phyloP scores from a whole-genome alignment of 2,888 invertebrate genomes.

The Pristionchus maxplancki region DNA sequence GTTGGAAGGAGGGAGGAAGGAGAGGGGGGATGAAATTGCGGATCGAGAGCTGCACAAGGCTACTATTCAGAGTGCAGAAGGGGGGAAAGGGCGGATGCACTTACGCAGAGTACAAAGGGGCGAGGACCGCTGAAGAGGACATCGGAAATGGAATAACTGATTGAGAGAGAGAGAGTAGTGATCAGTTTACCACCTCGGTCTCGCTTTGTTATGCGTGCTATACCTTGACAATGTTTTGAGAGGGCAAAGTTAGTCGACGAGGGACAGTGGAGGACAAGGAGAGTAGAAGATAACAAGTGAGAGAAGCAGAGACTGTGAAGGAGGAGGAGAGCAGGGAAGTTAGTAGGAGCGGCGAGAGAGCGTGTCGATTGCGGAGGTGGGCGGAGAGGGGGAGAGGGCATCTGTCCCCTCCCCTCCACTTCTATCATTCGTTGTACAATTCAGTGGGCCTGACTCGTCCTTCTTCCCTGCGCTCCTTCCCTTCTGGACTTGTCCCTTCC shows the following conservation, averaged over 20 bases:
- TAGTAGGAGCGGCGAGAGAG: not conserved
- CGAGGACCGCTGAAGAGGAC: not conserved
- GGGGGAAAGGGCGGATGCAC: constrained; percentile 30
- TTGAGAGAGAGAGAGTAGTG: not conserved
- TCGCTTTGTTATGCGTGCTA: not conserved
- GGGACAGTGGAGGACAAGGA: not conserved
- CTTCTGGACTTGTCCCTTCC: not conserved
- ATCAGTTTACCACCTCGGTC: constrained; percentile 7
- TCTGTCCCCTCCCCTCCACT: constrained; percentile 23
- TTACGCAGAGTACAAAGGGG: not conserved
- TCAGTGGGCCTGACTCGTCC: constrained; percentile 7
- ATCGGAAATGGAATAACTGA: not conserved
- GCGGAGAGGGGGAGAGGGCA: not conserved
- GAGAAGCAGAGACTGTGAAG: constrained; percentile 3
- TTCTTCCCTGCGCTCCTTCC: not conserved
- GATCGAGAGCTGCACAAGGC: not conserved
- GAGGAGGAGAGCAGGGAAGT: not conserved
- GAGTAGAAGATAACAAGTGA: not conserved
- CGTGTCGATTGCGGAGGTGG: not conserved
- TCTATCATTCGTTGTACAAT: constrained; percentile 44
- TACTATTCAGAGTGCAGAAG: constrained; percentile 1
- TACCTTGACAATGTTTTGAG: too few relatives aligned
- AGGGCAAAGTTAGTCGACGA: too few relatives aligned
- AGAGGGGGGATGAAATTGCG: constrained; percentile 3
- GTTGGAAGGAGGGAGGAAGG: not conserved